A percentile compares a stretch with the other conserved stretches of the same genome.
phyloP scores from a whole-genome alignment of 92 coral and sea anemone genomes.

The Metridium senile region DNA sequence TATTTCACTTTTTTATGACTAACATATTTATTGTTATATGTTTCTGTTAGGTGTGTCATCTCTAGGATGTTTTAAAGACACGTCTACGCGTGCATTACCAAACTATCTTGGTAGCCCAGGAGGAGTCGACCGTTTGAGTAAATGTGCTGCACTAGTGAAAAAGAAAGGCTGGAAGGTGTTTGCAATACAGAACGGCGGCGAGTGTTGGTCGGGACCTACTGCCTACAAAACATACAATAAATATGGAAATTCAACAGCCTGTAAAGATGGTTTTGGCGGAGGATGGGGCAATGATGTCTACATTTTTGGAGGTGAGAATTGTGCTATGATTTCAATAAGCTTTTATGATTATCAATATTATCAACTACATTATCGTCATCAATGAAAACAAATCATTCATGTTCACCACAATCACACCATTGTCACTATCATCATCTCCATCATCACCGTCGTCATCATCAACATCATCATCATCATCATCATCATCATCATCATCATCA shows the following conservation, averaged over 20 bases:
- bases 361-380: not conserved
- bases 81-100: conserved; percentile 28
- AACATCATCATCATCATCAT: conserved; percentile 1
- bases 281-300: conserved; percentile 31
- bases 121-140: not conserved
- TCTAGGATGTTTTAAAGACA: conserved; percentile 34
- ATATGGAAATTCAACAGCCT: conserved; percentile 18
- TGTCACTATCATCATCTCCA: not conserved
- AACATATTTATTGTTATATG: not conserved
- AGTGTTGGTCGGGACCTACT: conserved; percentile 47
- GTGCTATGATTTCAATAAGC: not conserved
- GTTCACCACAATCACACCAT: not conserved
- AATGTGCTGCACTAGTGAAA: not conserved
- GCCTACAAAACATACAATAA: conserved; percentile 44
- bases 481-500: not conserved
- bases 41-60: conserved; percentile 9
- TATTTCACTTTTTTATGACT: not conserved
- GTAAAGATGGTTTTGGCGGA: conserved; percentile 42
- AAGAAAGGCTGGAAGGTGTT: conserved; percentile 9
- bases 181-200: conserved; percentile 24
- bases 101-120: not conserved
- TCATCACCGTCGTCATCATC: conserved; percentile 1
- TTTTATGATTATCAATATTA: not conserved
- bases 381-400: not conserved
- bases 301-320: conserved; percentile 32